phyloP scores from a whole-genome alignment of 2,113 vertebrate species.

The Zosterops hypoxanthus region DNA sequence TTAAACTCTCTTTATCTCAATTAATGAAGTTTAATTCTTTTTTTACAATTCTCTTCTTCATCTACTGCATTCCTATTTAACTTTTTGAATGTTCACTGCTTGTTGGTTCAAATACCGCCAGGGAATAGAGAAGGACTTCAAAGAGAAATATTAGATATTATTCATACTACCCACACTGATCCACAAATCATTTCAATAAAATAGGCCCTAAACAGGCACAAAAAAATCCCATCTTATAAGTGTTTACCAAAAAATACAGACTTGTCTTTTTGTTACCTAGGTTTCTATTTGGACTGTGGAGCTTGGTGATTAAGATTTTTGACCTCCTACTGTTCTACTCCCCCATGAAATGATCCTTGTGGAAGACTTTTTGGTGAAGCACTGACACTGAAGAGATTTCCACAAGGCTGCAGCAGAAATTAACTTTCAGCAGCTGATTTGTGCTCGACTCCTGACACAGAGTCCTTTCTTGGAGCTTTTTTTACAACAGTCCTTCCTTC shows the following conservation, averaged over 20 bases:
- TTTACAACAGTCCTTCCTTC: not conserved
- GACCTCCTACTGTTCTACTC: not conserved
- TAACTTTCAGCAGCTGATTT: not conserved
- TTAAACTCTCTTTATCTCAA: not conserved
- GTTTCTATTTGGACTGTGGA: not conserved
- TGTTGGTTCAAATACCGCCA: not conserved
- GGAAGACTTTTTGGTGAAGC: not conserved
- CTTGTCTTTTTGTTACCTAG: not conserved
- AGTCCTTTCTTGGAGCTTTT: not conserved
- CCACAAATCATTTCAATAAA: not conserved
- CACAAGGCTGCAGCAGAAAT: not conserved
- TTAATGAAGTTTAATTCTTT: not conserved
- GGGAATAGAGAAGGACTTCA: not conserved
- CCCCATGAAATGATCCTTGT: not conserved
- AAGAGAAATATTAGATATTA: not conserved
- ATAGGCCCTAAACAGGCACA: not conserved
- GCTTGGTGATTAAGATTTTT: not conserved
- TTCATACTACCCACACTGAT: not conserved
- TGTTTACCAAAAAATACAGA: not conserved
- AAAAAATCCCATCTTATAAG: not conserved
- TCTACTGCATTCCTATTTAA: not conserved
- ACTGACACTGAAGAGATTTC: not conserved
- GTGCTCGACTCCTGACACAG: not conserved
- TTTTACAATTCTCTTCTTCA: not conserved
- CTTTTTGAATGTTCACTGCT: not conserved